Evolutionary conservation across 2,888 invertebrate species (phyloP), one percentile per base, ranked within the genome.

Genomic region (Eupithecia inturbata): DNA sequence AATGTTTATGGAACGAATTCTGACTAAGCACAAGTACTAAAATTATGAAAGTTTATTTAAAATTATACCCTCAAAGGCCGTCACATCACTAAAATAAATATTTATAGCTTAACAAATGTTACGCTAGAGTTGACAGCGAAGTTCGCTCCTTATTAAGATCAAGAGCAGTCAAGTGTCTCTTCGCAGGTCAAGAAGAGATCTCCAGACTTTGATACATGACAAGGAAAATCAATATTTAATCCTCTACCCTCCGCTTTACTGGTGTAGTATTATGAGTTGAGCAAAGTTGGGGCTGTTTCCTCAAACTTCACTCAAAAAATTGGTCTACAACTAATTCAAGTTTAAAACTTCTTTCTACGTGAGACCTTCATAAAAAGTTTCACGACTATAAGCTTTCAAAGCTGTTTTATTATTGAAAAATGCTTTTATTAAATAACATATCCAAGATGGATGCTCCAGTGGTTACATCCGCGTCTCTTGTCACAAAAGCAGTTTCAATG

Each of bases 141-240:
- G 89, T 87, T 87, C 84, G 77, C 85, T 85, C 83, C 91, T 93
- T 93, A 91, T 92, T 92, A 92, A 90, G 83, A 85, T 89, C 84
- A 80, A 92, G 91, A 82, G 81, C 88, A 89, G 89, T 91, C 92
- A 91, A 93, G 93, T 81, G 80, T 77, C 84, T 81, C 92, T 93
- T 85, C 83, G 88, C 87, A 79, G 89, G 90, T 92, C 91, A 88
- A 81, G 87, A 88, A 83, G 88, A 89, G 87, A 90, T 88, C 87
- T 88, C 84, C 83, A 80, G 85, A 86, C 83, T 83, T 80, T 84
- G 83, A 83, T 39, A 84, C 82, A 80, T 73, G 78, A 74, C 74
- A 66, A 22, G 49, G 22, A 75, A 85, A 86, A 85, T 86, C 85
- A 86, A 87, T 87, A 85, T 84, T 82, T 81, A 84, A 60, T 28